A percentile compares a stretch with the other conserved stretches of the same genome.
Conservation (phyloP, 2,113 vertebrate species). For the Corydoras sp. region DNA sequence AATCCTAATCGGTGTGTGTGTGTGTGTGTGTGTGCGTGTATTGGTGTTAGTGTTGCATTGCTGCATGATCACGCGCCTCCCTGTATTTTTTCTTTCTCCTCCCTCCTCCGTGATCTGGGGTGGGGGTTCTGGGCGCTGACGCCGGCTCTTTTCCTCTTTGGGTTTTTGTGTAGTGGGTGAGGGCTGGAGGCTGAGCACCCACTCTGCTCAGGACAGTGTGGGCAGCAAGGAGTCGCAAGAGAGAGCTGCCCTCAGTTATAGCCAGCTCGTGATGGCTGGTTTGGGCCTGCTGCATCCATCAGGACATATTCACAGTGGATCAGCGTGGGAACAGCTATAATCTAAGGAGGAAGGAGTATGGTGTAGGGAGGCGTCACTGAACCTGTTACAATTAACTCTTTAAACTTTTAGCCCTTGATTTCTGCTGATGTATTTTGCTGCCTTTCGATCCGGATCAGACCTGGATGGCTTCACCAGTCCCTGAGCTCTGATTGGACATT, state of each 20-base stretch:
- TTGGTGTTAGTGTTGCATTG: background rate
- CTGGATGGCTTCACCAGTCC: background rate
- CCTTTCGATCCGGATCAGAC: background rate
- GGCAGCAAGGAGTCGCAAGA: background rate
- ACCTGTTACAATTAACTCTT: constrained; percentile 1
- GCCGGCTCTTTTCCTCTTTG: background rate
- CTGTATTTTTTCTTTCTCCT: constrained; percentile 23
- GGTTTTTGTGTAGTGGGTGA: constrained; percentile 9
- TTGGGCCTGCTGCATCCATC: constrained; percentile 25
- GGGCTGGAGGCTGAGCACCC: constrained; percentile 13
- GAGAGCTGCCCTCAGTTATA: background rate
- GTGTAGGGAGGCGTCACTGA: constrained; percentile 37
- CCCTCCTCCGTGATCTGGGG: constrained; percentile 30
- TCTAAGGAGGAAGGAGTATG: constrained; percentile 28
- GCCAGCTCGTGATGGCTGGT: constrained; percentile 50
- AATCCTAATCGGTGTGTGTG: background rate
- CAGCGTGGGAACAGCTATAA: constrained; percentile 28
- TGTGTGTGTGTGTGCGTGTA: background rate
- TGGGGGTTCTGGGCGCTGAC: constrained; percentile 19
- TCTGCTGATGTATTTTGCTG: background rate
- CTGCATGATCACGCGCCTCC: constrained; percentile 16
- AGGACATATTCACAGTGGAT: constrained; percentile 34
- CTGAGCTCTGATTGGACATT: background rate
- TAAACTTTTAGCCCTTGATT: background rate
- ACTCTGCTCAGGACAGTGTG: background rate